Evolutionary conservation across 2,113 vertebrate species (phyloP), one percentile per base, ranked within the genome.

Genomic region (Alosa alosa): DNA sequence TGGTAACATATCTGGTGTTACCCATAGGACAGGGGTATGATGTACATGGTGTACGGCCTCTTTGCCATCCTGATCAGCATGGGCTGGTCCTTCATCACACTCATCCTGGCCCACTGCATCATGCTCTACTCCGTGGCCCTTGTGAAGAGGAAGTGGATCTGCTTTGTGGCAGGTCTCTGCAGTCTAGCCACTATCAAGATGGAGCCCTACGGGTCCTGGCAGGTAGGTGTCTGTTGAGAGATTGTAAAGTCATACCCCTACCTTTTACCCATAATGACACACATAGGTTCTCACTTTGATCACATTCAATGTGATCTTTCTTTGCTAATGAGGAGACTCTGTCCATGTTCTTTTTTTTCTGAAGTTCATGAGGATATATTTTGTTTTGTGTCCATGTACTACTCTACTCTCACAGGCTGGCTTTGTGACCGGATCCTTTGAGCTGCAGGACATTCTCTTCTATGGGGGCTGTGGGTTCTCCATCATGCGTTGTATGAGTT

Each of bases 401-500:
- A 55, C 89, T 86, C 78, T 85, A 85, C 31, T 31, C 31, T 31
- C 31, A 31, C 89, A 94, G 90, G 93, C 93, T 0, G 91, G 96
- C 81, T 95, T 99, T 89, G 96, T 98, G 83, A 96, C 96, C 0
- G 97, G 96, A 83, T 95, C 95, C 25, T 99, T 98, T 90, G 94
- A 94, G 90, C 96, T 99, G 83, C 97, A 98, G 94, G 98, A 99
- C 83, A 92, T 99, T 82, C 96, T 99, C 89, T 98, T 99, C 91
- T 99, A 97, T 0, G 98, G 98, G 18, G 98, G 98, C 1, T 94
- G 95, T 0, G 93, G 97, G 81, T 99, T 99, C 94, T 97, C 96
- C 25, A 96, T 98, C 91, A 95, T 99, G 91, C 97, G 98, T 72
- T 97, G 97, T 84, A 97, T 98, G 96, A 99, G 98, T 93, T 99